phyloP scores from a whole-genome alignment of 2,113 vertebrate species.

The Corythoichthys intestinalis region DNA sequence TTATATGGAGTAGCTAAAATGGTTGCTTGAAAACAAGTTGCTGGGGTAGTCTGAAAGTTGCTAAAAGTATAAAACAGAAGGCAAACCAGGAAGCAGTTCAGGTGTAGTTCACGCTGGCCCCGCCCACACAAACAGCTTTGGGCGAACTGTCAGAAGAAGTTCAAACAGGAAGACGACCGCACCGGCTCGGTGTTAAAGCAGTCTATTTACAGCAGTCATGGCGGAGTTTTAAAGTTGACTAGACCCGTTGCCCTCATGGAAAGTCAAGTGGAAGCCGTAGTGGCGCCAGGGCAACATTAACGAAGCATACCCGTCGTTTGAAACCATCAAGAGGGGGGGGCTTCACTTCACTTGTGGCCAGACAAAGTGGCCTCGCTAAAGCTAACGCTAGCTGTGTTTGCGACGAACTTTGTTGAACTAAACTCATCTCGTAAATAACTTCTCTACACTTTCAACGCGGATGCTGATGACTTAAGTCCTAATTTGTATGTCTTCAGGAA shows the following conservation, averaged over 20 bases:
- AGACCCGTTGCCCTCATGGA: constrained; percentile 47
- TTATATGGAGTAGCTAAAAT: not conserved
- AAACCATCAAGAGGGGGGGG: constrained; percentile 7
- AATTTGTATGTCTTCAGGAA: not conserved
- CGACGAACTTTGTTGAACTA: not conserved
- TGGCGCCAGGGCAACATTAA: not conserved
- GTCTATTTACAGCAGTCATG: constrained; percentile 27
- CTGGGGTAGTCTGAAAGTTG: not conserved
- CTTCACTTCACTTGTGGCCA: constrained; percentile 13
- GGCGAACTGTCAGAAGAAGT: constrained; percentile 45
- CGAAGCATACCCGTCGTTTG: constrained; percentile 11
- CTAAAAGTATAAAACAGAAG: not conserved
- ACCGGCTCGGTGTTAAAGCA: not conserved
- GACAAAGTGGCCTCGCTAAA: constrained; percentile 41
- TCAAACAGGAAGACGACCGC: constrained; percentile 58
- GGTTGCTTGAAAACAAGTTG: not conserved
- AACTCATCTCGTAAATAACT: not conserved
- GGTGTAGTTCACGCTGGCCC: constrained; percentile 51
- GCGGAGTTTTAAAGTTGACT: constrained; percentile 50
- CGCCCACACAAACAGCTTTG: constrained; percentile 24
- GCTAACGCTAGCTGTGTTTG: constrained; percentile 57
- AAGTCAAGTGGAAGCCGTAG: constrained; percentile 26
- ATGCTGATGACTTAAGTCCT: too few relatives aligned
- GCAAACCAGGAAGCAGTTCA: constrained; percentile 36
- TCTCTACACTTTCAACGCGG: not conserved